Evolutionary conservation across 2,797 vertebrate genomes (phyloP).

Genomic region (Manis crassicaudata): DNA sequence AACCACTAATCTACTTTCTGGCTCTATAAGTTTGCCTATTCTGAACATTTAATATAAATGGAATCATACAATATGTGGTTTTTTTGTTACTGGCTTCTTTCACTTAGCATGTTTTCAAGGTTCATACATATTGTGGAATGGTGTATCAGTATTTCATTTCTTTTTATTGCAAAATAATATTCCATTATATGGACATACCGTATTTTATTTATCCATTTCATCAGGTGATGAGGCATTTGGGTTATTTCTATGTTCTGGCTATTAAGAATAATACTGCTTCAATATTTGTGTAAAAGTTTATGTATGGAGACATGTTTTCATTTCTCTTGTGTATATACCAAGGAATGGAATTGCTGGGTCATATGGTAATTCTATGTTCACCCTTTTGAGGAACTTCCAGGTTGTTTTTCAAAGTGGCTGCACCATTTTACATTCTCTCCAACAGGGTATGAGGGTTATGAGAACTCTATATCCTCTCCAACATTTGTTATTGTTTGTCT

Average conservation of each 20-base stretch:
- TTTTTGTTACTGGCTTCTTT: neutral
- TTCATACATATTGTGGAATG: neutral
- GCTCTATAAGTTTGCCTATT: neutral
- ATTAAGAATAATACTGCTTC: neutral
- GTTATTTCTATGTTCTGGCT: neutral
- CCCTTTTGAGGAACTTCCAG: neutral
- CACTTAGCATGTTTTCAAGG: neutral
- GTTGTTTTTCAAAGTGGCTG: neutral
- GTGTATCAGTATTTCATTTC: neutral
- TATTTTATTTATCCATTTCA: neutral
- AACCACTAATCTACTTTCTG: neutral
- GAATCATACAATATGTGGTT: neutral
- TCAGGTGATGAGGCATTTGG: neutral
- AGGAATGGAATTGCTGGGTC: neutral
- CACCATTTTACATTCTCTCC: neutral
- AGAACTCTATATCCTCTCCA: neutral
- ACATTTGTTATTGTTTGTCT: neutral
- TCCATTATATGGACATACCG: neutral
- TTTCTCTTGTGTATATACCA: neutral
- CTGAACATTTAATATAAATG: neutral
- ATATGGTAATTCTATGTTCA: neutral
- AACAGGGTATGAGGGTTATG: neutral
- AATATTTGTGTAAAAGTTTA: neutral
- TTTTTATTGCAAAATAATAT: constrained; percentile 24
- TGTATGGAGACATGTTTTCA: neutral